These are phyloP conservation scores for Meda fulgida DNA, from an alignment of 2,797 vertebrate genomes.

Conservation along the genomic window DNA sequence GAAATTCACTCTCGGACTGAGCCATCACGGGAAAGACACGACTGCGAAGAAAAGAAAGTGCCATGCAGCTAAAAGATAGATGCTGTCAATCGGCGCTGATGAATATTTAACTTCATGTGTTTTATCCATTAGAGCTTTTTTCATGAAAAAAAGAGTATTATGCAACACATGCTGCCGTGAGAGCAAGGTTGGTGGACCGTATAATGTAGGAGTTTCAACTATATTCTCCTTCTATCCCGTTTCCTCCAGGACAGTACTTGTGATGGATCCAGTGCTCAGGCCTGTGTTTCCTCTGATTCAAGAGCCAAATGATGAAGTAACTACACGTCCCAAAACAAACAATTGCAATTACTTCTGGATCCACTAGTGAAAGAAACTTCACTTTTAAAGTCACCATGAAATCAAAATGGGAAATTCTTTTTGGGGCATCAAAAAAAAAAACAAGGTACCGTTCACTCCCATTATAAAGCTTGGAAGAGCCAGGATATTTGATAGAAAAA, in stretches of 20 bases:
- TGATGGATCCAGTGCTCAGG: background rate
- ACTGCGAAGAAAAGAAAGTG: slow-evolving; percentile 48
- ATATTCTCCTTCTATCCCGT: background rate
- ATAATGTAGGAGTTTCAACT: slow-evolving; percentile 55
- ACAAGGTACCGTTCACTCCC: no score
- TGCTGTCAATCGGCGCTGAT: slow-evolving; percentile 79
- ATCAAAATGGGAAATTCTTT: background rate
- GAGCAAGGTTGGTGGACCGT: background rate
- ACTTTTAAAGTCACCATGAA: background rate
- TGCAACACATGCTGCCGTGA: slow-evolving; percentile 58
- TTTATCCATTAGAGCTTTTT: slow-evolving; percentile 82
- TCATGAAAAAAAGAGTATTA: slow-evolving; percentile 54
- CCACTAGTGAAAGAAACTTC: background rate
- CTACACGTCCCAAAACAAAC: background rate
- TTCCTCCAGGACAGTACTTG: background rate
- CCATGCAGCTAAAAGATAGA: slow-evolving; percentile 77
- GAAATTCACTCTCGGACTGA: slow-evolving; percentile 60
- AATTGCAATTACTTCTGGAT: background rate
- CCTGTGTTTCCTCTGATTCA: background rate
- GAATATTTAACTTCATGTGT: slow-evolving; percentile 81
- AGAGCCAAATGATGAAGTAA: background rate
- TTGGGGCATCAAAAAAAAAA: no score
- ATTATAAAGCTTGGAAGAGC: no score
- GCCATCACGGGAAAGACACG: slow-evolving; percentile 64
- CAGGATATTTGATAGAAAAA: no score